phyloP scores from a whole-genome alignment of 2,797 vertebrate genomes.

The Lacerta bilineata region DNA sequence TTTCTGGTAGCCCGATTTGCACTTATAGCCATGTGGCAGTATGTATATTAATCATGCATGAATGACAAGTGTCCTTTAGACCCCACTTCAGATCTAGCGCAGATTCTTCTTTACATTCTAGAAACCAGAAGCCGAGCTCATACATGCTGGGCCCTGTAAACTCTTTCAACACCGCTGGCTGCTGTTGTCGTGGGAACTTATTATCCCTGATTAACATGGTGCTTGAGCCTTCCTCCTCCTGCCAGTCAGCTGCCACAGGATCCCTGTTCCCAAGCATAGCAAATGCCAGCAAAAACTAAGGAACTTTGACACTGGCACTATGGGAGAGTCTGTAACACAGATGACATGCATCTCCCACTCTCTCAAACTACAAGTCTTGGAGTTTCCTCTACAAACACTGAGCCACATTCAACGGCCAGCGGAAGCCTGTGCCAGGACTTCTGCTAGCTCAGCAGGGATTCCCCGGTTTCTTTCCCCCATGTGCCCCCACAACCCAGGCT shows the following conservation, averaged over 20 bases:
- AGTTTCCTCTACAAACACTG: neutral
- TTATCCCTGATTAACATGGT: neutral
- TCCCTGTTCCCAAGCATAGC: constrained; percentile 2
- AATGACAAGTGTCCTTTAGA: neutral
- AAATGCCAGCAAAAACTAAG: neutral
- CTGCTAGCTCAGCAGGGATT: no score
- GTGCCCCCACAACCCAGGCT: no score
- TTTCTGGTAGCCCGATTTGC: neutral
- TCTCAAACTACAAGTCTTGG: no score
- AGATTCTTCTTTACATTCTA: neutral
- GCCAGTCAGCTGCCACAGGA: neutral
- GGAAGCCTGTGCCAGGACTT: no score
- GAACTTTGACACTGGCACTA: neutral
- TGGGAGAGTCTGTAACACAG: neutral
- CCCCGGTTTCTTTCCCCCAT: no score
- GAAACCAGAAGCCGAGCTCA: neutral
- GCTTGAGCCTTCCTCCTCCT: neutral
- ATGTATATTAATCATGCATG: neutral
- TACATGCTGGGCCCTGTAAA: neutral
- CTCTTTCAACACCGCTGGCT: neutral
- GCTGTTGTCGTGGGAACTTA: neutral
- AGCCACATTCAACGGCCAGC: no score
- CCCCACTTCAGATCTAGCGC: neutral
- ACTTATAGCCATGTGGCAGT: neutral
- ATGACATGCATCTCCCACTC: neutral